These are phyloP conservation scores for Ptiloglossa arizonensis DNA, from an alignment of 1,140 invertebrate genomes.

Conservation along the genomic window DNA sequence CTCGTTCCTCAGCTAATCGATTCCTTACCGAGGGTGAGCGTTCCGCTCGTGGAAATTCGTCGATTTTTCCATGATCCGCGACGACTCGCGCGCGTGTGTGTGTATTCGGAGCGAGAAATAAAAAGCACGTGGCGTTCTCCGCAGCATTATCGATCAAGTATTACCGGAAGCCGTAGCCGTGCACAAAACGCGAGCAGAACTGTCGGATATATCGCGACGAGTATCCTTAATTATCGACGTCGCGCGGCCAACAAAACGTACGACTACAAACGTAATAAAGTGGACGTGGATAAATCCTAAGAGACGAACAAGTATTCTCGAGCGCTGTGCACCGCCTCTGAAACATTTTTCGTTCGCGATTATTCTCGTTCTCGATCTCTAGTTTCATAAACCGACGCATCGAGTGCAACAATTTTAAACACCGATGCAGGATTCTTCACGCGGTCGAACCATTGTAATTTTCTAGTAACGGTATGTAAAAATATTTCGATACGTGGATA, in stretches of 20 bases:
- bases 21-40: not conserved
- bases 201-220: slow-evolving; percentile 36
- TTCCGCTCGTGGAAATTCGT: not conserved
- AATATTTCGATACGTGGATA: too few species aligned
- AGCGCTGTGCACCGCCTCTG: too few species aligned
- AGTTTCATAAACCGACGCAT: too few species aligned
- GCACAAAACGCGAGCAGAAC: slow-evolving; percentile 38
- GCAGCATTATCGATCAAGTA: slow-evolving; percentile 72
- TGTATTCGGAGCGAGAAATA: not conserved
- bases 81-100: not conserved
- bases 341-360: too few species aligned
- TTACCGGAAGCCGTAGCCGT: slow-evolving; percentile 70
- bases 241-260: slow-evolving; percentile 21
- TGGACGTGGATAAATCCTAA: too few species aligned
- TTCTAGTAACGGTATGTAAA: too few species aligned
- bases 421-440: too few species aligned
- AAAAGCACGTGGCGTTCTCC: slow-evolving; percentile 7
- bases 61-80: too few species aligned
- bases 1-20: slow-evolving; percentile 5
- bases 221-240: slow-evolving; percentile 41
- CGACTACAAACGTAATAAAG: not conserved
- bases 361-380: too few species aligned
- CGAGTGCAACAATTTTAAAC: too few species aligned
- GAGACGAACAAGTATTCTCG: too few species aligned
- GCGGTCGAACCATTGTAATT: too few species aligned